These are phyloP conservation scores for Rhabdophis nuchalis DNA, from an alignment of 2,797 vertebrate species.

Conservation along the genomic window DNA sequence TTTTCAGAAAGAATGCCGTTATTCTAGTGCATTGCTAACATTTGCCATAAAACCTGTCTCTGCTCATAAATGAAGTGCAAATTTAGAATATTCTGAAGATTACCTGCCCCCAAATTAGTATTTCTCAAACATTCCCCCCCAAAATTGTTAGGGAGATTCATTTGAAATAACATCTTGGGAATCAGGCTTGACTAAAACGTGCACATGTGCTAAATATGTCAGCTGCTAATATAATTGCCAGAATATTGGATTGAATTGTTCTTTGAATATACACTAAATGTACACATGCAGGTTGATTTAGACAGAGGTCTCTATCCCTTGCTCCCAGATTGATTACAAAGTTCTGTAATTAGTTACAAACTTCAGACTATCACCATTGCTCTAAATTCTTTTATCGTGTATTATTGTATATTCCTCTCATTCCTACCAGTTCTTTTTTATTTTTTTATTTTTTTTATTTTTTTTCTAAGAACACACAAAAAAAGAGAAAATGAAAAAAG, in stretches of 20 bases:
- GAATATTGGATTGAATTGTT: not conserved
- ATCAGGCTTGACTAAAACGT: not conserved
- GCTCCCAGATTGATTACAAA: not conserved
- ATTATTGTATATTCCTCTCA: not conserved
- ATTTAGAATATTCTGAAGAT: too few species aligned
- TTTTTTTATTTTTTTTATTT: too few species aligned
- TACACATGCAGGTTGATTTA: not conserved
- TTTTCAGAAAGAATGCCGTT: too few species aligned
- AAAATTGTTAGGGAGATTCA: too few species aligned
- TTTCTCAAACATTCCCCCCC: too few species aligned
- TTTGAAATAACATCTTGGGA: not conserved
- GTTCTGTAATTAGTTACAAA: not conserved
- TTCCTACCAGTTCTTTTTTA: too few species aligned
- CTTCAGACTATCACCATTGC: not conserved
- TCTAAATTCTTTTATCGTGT: not conserved
- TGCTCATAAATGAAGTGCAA: too few species aligned
- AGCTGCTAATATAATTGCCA: not conserved
- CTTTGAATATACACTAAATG: not conserved
- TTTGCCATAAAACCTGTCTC: too few species aligned
- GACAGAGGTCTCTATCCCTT: not conserved
- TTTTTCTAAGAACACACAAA: too few species aligned
- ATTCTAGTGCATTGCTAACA: too few species aligned
- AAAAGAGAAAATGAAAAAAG: too few species aligned
- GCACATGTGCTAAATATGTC: not conserved
- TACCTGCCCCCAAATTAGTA: too few species aligned